Evolutionary conservation across 2,113 vertebrate species (phyloP), one percentile per base, ranked within the genome.

Genomic region (Mungos mungo): DNA sequence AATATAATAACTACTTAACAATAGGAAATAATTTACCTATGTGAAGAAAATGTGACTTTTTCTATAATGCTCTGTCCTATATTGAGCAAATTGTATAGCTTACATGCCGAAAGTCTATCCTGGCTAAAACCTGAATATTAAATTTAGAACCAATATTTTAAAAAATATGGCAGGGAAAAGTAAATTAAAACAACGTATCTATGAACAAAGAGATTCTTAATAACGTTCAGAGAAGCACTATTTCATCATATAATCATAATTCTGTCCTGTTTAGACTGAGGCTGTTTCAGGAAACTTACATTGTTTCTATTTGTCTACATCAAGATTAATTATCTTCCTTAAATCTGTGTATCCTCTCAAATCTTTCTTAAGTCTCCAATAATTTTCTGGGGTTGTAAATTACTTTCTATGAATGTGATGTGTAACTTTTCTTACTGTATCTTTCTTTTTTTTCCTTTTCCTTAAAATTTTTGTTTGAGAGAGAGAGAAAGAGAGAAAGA

Each of bases 311-410:
- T 96, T 91, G 71, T 88, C 38, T 54, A 66, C 68, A 87, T 87
- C 66, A 93, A 93, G 66, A 97, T 33, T 63, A 83, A 92, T 15
- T 76, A 3, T 82, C 18, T 86, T 91, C 16, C 35, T 96, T 93
- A 18, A 50, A 16, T 74, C 27, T 65, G 10, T 38, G 41, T 33
- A 68, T 91, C 31, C 15, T 95, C 3, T 90, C 45, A 93, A 93
- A 76, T 69, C 2, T 95, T 72, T 88, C 89, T 65, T 77, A 89
- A 85, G 82, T 69, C 35, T 54, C 23, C 7, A 82, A 15, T 50
- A 13, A 31, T 52, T 66, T 77, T 65, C 3, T 9, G 19, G 15
- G 21, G 16, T 41, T 77, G 6, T 72, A 63, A 89, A 68, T 82
- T 74, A 68, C 4, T 9, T 33, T 84, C 21, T 63, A 31, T 27